Percentiles rank a stretch among this genome's conserved stretches.
phyloP scores from a whole-genome alignment of 2,888 invertebrate species.

The Lycocerus yunnanus region DNA sequence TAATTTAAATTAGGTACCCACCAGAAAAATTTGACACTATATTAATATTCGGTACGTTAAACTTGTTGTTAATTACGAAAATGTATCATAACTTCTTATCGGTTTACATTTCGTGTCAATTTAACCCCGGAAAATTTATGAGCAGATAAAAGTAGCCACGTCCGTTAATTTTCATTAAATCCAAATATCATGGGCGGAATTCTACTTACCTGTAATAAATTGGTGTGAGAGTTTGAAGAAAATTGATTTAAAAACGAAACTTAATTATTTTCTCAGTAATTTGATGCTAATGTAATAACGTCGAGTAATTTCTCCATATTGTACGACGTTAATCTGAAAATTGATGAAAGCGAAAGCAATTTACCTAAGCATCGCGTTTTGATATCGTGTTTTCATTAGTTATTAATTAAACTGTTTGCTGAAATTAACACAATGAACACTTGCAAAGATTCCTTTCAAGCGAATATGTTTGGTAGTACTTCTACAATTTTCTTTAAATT shows the following conservation, averaged over 20 bases:
- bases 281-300: background rate
- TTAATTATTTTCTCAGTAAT: background rate
- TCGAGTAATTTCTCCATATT: background rate
- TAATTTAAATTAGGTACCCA: background rate
- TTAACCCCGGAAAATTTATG: background rate
- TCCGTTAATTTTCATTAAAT: conserved; percentile 7
- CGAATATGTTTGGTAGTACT: background rate
- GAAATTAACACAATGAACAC: background rate
- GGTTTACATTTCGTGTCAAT: background rate
- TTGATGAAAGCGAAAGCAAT: background rate
- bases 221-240: background rate
- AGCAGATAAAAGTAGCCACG: background rate
- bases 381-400: background rate
- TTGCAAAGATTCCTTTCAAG: background rate
- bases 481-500: background rate
- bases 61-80: background rate
- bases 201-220: background rate
- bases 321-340: background rate
- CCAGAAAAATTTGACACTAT: background rate
- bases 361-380: background rate
- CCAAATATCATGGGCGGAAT: background rate
- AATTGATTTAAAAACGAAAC: background rate
- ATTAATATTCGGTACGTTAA: background rate
- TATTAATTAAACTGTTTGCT: background rate
- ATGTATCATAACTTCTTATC: background rate